Percentiles rank a stretch among this genome's conserved stretches.
phyloP scores from a whole-genome alignment of 2,888 invertebrate genomes.

The Oscheius onirici region DNA sequence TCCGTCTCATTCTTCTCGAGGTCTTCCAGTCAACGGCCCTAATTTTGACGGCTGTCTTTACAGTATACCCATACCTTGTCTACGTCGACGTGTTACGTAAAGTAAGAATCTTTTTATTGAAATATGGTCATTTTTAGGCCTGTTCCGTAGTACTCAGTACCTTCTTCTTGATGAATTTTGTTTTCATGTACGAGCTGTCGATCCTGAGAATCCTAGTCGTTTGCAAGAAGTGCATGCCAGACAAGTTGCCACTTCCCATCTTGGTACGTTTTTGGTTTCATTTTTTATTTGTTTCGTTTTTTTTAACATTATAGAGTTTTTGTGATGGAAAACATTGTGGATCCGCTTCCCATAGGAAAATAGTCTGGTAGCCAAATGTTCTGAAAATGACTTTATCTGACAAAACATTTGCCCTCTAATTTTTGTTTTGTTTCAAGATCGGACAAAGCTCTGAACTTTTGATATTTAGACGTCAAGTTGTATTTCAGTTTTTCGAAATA shows the following conservation, averaged over 20 bases:
- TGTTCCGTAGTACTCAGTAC: slow-evolving; percentile 9
- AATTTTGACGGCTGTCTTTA: not conserved
- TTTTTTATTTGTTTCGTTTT: too few species aligned
- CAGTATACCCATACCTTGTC: not conserved
- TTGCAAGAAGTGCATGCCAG: slow-evolving; percentile 2
- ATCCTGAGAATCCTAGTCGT: slow-evolving; percentile 21
- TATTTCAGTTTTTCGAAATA: not conserved
- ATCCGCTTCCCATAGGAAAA: too few species aligned
- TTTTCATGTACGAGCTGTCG: slow-evolving; percentile 15
- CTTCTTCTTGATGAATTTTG: slow-evolving; percentile 6
- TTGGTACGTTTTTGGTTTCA: too few species aligned
- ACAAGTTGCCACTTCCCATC: not conserved
- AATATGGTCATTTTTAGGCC: not conserved
- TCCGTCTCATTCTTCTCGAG: slow-evolving; percentile 10
- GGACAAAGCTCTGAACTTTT: too few species aligned
- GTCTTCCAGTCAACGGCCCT: not conserved
- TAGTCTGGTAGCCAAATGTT: too few species aligned
- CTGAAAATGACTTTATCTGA: too few species aligned
- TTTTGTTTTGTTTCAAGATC: too few species aligned
- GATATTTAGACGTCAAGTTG: too few species aligned
- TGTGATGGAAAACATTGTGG: too few species aligned
- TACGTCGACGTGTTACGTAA: not conserved
- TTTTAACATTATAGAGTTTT: not conserved
- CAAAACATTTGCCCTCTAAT: too few species aligned
- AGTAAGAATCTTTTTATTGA: not conserved